Evolutionary conservation across 2,797 vertebrate species (phyloP).

Genomic region (Ataeniobius toweri): DNA sequence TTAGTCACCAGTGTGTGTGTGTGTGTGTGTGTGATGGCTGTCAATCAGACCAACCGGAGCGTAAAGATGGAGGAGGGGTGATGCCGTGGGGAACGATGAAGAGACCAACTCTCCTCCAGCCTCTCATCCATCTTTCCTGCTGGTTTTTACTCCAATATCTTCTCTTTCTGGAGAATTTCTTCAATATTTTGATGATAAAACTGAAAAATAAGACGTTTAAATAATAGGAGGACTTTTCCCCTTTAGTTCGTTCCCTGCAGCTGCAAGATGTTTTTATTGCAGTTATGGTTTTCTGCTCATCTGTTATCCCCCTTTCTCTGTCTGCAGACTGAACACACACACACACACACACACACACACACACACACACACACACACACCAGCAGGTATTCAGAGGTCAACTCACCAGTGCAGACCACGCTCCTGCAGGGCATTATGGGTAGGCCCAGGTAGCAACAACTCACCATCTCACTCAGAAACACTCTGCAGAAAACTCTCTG

Average conservation of each 20-base stretch:
- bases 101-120: constrained; percentile 7
- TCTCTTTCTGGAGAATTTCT: background rate
- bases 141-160: background rate
- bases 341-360: constrained; percentile 34
- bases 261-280: constrained; percentile 1
- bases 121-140: background rate
- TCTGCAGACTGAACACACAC: constrained; percentile 39
- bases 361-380: constrained; percentile 39
- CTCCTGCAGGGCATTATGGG: constrained; percentile 61
- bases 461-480: constrained; percentile 15
- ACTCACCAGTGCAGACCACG: constrained; percentile 42
- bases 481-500: constrained; percentile 14
- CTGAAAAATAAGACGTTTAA: background rate
- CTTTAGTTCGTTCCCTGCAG: background rate
- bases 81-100: constrained; percentile 42
- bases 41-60: constrained; percentile 60
- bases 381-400: constrained; percentile 55
- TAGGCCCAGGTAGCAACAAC: constrained; percentile 39
- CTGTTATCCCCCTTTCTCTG: background rate
- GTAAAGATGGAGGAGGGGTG: constrained; percentile 59
- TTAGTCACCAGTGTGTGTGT: constrained; percentile 35
- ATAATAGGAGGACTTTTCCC: background rate
- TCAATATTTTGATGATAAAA: background rate
- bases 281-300: constrained; percentile 4
- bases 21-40: constrained; percentile 38